Conservation (phyloP, 2,797 vertebrate species). For the Mionectes olivaceus region DNA sequence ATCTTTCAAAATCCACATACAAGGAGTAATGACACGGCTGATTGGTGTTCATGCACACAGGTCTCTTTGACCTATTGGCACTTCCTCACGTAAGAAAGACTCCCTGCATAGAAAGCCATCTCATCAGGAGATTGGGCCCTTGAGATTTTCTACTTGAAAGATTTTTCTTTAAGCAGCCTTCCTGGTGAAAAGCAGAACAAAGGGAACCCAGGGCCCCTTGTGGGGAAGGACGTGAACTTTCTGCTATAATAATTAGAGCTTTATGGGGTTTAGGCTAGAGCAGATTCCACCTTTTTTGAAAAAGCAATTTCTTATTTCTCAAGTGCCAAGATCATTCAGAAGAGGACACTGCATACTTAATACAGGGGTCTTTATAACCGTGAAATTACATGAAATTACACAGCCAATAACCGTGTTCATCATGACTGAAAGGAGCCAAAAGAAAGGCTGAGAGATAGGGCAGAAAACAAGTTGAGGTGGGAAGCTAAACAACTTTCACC, state of each 20-base stretch:
- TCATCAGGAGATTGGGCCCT: background rate
- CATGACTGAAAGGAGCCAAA: background rate
- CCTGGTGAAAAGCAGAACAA: background rate
- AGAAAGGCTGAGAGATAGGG: background rate
- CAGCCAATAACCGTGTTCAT: background rate
- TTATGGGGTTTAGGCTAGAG: background rate
- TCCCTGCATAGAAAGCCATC: constrained; percentile 18
- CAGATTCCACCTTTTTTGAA: background rate
- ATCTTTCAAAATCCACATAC: background rate
- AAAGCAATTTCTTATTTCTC: background rate
- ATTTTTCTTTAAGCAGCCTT: background rate
- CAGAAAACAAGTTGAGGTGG: background rate
- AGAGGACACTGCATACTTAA: background rate
- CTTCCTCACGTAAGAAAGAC: background rate
- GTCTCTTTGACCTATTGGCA: constrained; percentile 59
- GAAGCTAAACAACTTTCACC: background rate
- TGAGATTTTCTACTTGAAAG: background rate
- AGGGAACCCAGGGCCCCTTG: background rate
- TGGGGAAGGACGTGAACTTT: background rate
- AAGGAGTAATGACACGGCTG: constrained; percentile 7
- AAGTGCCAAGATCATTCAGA: background rate
- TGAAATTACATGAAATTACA: background rate
- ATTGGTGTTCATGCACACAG: background rate
- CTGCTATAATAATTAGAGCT: background rate
- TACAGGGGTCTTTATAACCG: background rate